phyloP scores from a whole-genome alignment of 2,888 invertebrate genomes.

The Unio delphinus region DNA sequence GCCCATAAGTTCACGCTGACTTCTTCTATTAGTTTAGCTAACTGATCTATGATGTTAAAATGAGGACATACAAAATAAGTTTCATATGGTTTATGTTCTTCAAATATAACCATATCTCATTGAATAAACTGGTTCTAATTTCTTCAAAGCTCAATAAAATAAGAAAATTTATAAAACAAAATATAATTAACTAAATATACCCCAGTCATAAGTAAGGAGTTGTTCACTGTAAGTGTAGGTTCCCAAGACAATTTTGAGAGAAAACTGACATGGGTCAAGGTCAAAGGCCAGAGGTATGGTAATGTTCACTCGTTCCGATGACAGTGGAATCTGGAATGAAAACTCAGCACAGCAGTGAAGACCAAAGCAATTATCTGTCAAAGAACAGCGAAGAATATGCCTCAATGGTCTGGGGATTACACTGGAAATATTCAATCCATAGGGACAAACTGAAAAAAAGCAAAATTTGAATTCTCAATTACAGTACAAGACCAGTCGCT shows the following conservation, averaged over 20 bases:
- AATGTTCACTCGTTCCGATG: conserved; percentile 11
- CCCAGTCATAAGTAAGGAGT: conserved; percentile 27
- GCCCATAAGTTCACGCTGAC: no score
- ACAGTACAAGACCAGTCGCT: neutral
- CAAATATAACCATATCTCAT: no score
- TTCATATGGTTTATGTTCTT: no score
- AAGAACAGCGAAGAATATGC: conserved; percentile 22
- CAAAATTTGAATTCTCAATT: neutral
- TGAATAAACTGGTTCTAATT: no score
- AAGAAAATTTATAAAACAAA: neutral
- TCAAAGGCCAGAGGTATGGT: conserved; percentile 21
- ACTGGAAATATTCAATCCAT: conserved; percentile 10
- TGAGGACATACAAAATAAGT: no score
- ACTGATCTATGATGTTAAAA: no score
- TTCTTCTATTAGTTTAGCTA: no score
- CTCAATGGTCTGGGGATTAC: conserved; percentile 21
- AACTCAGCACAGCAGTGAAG: conserved; percentile 33
- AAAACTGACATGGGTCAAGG: conserved; percentile 23
- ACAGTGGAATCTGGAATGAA: conserved; percentile 29
- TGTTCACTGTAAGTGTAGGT: conserved; percentile 11
- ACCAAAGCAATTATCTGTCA: conserved; percentile 40
- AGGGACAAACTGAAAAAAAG: conserved; percentile 16
- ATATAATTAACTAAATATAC: conserved; percentile 9
- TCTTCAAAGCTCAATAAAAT: no score
- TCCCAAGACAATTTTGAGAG: conserved; percentile 13